Percentiles rank a stretch among this genome's conserved stretches.
phyloP scores from a whole-genome alignment of 2,888 invertebrate genomes.

The Pammene aurita region DNA sequence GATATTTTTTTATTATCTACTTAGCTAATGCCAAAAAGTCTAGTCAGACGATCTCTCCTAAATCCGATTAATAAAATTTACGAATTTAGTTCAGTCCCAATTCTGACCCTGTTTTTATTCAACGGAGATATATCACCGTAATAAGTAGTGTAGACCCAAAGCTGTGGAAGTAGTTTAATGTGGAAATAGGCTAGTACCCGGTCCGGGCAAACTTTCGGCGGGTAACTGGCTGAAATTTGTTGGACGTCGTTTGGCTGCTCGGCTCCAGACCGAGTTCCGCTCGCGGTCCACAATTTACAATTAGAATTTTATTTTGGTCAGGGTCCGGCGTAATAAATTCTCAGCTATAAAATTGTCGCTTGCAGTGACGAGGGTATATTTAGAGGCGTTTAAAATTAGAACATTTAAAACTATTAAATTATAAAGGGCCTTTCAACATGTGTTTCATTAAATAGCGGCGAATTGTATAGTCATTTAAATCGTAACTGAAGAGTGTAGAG shows the following conservation, averaged over 20 bases:
- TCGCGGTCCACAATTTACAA: constrained; percentile 53
- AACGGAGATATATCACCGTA: background rate
- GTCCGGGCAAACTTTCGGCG: constrained; percentile 40
- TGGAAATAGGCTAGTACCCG: constrained; percentile 19
- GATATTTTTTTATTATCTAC: background rate
- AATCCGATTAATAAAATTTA: background rate
- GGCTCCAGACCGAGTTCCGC: constrained; percentile 51
- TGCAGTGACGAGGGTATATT: background rate
- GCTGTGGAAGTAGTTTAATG: constrained; percentile 25
- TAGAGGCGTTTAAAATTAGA: background rate
- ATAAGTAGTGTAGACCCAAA: background rate
- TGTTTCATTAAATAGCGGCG: too few species aligned
- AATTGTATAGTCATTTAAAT: too few species aligned
- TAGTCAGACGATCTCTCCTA: background rate
- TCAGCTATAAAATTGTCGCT: constrained; percentile 6
- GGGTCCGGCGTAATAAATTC: background rate
- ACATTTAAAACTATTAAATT: background rate
- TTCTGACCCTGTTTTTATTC: background rate
- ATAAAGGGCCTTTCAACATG: too few species aligned
- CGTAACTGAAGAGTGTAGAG: too few species aligned
- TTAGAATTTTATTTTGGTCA: constrained; percentile 54
- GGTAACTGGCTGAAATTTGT: constrained; percentile 59
- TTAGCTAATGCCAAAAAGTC: background rate
- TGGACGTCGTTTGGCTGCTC: constrained; percentile 49
- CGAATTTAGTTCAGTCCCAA: background rate